Percentiles rank a stretch among this genome's conserved stretches.
Evolutionary conservation across 2,113 vertebrate genomes (phyloP).

Genomic region (Microtus richardsoni): DNA sequence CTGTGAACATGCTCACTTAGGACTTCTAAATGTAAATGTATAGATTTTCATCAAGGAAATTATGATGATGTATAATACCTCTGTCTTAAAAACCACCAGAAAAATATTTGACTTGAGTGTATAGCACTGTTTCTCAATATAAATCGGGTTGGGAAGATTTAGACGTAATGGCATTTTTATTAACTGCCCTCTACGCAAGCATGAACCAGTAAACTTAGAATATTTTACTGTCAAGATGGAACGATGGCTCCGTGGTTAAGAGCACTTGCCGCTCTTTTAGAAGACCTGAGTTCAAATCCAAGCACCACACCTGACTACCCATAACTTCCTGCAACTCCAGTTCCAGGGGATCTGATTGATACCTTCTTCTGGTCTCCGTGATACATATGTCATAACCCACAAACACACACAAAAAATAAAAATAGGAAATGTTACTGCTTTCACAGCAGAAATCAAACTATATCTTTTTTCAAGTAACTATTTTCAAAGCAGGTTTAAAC

Average conservation of each 20-base stretch:
- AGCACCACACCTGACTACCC: not conserved
- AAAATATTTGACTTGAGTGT: not conserved
- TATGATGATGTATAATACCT: not conserved
- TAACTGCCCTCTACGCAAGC: not conserved
- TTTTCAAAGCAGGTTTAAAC: constrained; percentile 45
- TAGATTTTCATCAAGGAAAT: constrained; percentile 57
- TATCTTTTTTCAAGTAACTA: not conserved
- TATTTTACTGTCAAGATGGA: not conserved
- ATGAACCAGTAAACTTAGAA: not conserved
- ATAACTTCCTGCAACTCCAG: not conserved
- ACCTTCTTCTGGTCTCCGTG: not conserved
- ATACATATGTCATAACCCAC: not conserved
- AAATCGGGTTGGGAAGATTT: not conserved
- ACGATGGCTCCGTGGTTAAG: not conserved
- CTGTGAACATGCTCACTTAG: constrained; percentile 69
- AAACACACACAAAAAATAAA: not conserved
- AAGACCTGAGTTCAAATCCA: not conserved
- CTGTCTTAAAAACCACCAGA: constrained; percentile 40
- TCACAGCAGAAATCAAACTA: not conserved
- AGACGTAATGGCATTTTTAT: not conserved
- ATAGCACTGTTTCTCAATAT: not conserved
- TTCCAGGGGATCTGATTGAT: not conserved
- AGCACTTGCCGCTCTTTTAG: not conserved
- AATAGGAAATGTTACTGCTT: not conserved
- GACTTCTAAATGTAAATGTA: constrained; percentile 61